These are phyloP conservation scores for human DNA, from an alignment of 2,113 vertebrate genomes.

Conservation along the genomic window DNA sequence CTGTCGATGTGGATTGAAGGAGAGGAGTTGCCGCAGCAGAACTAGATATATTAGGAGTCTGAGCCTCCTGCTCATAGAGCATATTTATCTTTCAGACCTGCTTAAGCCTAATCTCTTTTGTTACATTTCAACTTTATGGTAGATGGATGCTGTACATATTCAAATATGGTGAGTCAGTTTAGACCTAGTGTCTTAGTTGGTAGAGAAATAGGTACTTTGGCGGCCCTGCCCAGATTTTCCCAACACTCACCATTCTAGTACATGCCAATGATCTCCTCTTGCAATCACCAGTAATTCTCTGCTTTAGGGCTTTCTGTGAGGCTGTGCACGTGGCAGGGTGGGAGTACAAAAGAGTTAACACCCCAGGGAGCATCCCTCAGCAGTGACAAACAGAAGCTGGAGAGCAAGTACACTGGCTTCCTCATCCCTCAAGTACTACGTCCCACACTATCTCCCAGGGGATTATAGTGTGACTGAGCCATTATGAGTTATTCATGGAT, in stretches of 20 bases:
- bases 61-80: not conserved
- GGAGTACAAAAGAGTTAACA: not conserved
- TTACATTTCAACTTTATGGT: not conserved
- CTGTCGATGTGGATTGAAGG: not conserved
- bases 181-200: not conserved
- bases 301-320: not conserved
- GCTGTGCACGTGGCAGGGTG: not conserved
- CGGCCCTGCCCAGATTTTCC: not conserved
- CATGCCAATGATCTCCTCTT: not conserved
- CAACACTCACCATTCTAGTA: not conserved
- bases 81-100: not conserved
- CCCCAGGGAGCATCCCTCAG: not conserved
- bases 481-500: not conserved
- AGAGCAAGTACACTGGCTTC: not conserved
- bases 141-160: not conserved
- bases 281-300: not conserved
- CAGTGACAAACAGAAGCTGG: not conserved
- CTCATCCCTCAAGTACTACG: not conserved
- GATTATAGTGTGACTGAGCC: not conserved
- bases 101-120: not conserved
- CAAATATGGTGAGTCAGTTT: not conserved
- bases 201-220: not conserved
- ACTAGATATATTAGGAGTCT: not conserved
- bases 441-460: not conserved
- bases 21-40: not conserved